Conservation (phyloP, 2,888 invertebrate species). For the Pollenia griseotomentosa region DNA sequence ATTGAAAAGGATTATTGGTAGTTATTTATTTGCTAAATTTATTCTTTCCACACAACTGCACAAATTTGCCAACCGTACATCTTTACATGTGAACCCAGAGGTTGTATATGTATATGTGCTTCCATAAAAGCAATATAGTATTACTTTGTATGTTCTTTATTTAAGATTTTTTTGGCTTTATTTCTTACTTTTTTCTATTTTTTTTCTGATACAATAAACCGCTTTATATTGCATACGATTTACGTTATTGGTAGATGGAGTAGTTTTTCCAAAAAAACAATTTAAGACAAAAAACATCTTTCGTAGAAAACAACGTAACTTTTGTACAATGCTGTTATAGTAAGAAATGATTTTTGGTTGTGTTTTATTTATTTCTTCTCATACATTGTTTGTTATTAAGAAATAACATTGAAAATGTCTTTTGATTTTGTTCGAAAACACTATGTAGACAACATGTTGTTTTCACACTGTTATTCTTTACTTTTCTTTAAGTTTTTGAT, state of each 20-base stretch:
- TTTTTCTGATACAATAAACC: neutral
- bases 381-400: conserved; percentile 35
- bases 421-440: conserved; percentile 29
- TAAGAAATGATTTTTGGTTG: neutral
- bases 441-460: conserved; percentile 34
- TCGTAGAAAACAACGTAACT: neutral
- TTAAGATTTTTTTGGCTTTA: conserved; percentile 1
- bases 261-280: conserved; percentile 20
- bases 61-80: conserved; percentile 57
- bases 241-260: conserved; percentile 12
- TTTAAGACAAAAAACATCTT: neutral
- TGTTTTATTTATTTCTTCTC: neutral
- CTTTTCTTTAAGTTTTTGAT: neutral
- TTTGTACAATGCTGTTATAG: neutral
- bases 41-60: conserved; percentile 75
- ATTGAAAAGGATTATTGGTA: conserved; percentile 72
- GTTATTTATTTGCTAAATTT: conserved; percentile 75
- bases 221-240: conserved; percentile 18
- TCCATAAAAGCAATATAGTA: neutral
- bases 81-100: neutral
- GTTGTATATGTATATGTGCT: neutral
- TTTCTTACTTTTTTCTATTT: conserved; percentile 7
- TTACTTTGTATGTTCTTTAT: neutral
- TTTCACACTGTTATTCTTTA: neutral
- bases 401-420: conserved; percentile 28